Base-by-base conservation (phyloP, 2,113 vertebrate species). In the Nymphicus hollandicus region DNA sequence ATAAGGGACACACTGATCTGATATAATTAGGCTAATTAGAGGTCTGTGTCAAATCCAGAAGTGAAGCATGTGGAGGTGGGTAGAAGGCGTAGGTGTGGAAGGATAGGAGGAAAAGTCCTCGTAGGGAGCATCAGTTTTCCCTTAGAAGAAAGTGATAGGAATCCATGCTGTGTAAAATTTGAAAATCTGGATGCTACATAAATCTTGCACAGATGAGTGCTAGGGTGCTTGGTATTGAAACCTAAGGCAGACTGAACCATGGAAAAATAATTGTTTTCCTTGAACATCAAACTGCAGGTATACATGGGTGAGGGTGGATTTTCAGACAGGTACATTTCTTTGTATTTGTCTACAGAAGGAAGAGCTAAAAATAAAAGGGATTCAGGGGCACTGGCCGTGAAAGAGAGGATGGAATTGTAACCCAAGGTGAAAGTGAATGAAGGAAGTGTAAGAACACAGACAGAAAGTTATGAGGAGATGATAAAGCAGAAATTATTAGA, bases 1-100 rank as follows among this genome's bases (percentile, higher is more conserved):
- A 49, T 80, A 86, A 89, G 50, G 31, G 65, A 92, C 89, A 92
- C 17, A 74, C 31, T 61, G 73, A 72, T 93, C 84, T 82, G 66
- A 79, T 91, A 87, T 95, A 95, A 97, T 95, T 91, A 82, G 84
- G 61, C 61, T 93, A 93, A 97, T 91, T 95, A 84, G 47, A 93
- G 56, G 73, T 85, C 86, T 87, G 7, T 91, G 77, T 95, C 86
- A 95, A 92, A 93, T 81, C 74, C 24, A 78, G 73, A 56, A 93
- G 35, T 71, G 87, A 94, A 91, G 74, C 63, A 76, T 77, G 53
- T 80, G 72, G 53, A 87, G 73, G 84, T 88, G 58, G 44, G 63
- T 79, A 87, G 78, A 72, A 93, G 56, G n/a, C 0, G 7, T 85
- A 76, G 66, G 81, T 5, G 6, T 82, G 49, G 53, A 85, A 85